Base-by-base conservation (phyloP, 2,888 invertebrate genomes). In the Drosophila yooni region DNA sequence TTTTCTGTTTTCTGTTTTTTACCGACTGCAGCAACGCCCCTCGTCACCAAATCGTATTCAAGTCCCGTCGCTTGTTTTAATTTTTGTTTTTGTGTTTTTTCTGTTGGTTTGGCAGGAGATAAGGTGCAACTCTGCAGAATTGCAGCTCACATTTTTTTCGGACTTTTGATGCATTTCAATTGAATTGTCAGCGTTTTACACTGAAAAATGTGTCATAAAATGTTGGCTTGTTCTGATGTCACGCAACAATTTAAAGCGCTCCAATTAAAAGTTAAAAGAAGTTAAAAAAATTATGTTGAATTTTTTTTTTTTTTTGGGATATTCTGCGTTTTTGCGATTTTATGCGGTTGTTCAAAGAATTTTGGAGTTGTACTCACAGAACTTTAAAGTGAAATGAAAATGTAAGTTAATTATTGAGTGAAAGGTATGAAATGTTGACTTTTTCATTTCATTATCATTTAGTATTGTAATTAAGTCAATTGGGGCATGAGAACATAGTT, bases 111-210 rank as follows among this genome's bases (percentile, higher is more conserved):
- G n/a, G 31, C 2, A 13, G 36, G 33, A 33, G 13, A 38, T 6
- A 53, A 13, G 31, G 43, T 33, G 33, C 33, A 83, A 63, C 60
- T 67, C 64, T 61, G 43, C 74, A 60, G 74, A 83, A 84, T 71
- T 76, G 79, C 57, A 79, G 62, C 73, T 73, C 40, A 34, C 52
- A 48, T 29, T 62, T 48, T 31, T 27, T 15, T n/a, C 13, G n/a
- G 29, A 52, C 66, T 43, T 54, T 46, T 69, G 63, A 51, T 58
- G 59, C 52, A 65, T 70, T 84, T 80, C 80, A 78, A 84, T 87
- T 87, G 87, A 87, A 75, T 78, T 76, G 84, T 85, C 87, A 87
- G 84, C 82, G 62, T 77, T 85, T 83, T 76, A 63, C 61, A 15
- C 54, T 25, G 48, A 65, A 61, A 74, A 70, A 63, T 60, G 52